Evolutionary conservation across 2,888 invertebrate genomes (phyloP).

Genomic region (Ormyrus labotus): DNA sequence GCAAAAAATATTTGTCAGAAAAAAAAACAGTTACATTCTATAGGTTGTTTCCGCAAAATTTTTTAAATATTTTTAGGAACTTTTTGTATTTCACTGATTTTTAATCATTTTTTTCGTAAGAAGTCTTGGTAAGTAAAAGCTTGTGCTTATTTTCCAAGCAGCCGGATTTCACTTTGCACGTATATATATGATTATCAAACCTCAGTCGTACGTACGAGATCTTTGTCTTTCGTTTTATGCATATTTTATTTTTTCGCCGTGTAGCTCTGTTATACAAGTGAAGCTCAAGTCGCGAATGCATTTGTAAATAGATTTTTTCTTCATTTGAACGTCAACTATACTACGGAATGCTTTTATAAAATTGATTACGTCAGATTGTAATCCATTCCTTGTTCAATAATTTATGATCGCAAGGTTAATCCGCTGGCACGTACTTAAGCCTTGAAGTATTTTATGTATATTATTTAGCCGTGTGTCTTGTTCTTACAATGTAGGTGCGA

Average conservation of each 20-base stretch:
- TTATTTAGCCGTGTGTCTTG: neutral
- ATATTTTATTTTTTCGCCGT: too few species aligned
- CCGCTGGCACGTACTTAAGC: conserved; percentile 25
- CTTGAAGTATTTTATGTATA: conserved; percentile 34
- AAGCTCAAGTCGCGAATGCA: neutral
- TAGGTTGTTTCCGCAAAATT: too few species aligned
- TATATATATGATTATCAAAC: conserved; percentile 2
- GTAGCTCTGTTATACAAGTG: too few species aligned
- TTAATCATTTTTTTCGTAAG: too few species aligned
- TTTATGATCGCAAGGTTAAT: conserved; percentile 21
- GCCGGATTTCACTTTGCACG: conserved; percentile 19
- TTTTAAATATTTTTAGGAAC: too few species aligned
- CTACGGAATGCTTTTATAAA: conserved; percentile 4
- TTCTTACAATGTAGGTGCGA: too few species aligned
- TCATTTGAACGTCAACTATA: neutral
- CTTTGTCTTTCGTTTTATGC: too few species aligned
- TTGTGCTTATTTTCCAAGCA: too few species aligned
- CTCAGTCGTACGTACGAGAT: neutral
- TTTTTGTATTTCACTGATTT: too few species aligned
- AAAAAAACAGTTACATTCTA: too few species aligned
- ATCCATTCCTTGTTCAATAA: conserved; percentile 15
- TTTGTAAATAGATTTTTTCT: conserved; percentile 42
- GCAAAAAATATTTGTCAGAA: too few species aligned
- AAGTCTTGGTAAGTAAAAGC: too few species aligned
- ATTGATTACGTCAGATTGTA: conserved; percentile 21